These are phyloP conservation scores for Lycophotia porphyrea DNA, from an alignment of 2,888 invertebrate genomes.

Conservation along the genomic window DNA sequence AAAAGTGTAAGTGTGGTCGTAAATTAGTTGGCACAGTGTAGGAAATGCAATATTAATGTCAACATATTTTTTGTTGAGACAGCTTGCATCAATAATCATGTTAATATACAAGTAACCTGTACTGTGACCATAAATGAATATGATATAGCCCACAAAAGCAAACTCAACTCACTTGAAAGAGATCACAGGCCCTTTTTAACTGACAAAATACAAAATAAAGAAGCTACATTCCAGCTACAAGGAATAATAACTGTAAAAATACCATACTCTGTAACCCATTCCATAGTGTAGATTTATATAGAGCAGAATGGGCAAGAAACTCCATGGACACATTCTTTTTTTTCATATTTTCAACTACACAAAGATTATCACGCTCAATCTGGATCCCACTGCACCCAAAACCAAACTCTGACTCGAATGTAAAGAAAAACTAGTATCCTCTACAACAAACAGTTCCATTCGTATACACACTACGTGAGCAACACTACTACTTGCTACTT, in stretches of 20 bases:
- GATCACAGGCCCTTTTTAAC: not conserved
- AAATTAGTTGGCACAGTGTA: constrained; percentile 22
- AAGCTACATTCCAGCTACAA: not conserved
- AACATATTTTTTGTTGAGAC: not conserved
- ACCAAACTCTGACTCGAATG: not conserved
- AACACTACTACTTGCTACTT: constrained; percentile 29
- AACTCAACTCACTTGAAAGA: not conserved
- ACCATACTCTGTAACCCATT: not conserved
- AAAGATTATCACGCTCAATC: not conserved
- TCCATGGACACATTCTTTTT: not conserved
- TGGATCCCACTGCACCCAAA: not conserved
- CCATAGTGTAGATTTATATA: not conserved
- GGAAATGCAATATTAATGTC: not conserved
- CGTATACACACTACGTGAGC: constrained; percentile 40
- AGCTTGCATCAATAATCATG: not conserved
- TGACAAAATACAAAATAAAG: not conserved
- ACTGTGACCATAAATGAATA: not conserved
- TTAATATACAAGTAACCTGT: not conserved
- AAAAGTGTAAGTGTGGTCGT: constrained; percentile 28
- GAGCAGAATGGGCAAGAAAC: not conserved
- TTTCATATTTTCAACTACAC: not conserved
- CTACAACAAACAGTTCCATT: constrained; percentile 37
- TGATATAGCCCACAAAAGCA: not conserved
- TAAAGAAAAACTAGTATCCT: constrained; percentile 24
- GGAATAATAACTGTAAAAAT: not conserved